phyloP scores from a whole-genome alignment of 2,113 vertebrate genomes.

The Corynorhinus townsendii region DNA sequence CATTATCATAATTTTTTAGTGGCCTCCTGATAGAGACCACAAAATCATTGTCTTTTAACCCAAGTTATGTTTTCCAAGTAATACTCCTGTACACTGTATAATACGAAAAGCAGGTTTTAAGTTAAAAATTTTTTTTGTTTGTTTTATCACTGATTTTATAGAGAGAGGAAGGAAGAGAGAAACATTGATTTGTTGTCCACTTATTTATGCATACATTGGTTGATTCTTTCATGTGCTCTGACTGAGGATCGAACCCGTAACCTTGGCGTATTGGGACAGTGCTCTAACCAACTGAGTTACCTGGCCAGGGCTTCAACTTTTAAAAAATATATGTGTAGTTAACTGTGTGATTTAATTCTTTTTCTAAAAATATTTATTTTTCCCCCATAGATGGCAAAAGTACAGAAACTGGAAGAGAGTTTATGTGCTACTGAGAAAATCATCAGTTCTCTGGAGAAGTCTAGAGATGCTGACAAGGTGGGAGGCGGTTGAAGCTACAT shows the following conservation, averaged over 20 bases:
- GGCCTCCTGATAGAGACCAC: background rate
- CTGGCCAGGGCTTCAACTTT: background rate
- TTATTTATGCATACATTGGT: background rate
- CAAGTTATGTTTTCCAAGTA: background rate
- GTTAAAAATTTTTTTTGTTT: background rate
- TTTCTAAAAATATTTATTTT: constrained; percentile 6
- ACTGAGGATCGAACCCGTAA: background rate
- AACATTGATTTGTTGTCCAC: too few species aligned
- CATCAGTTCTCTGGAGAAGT: constrained; percentile 85
- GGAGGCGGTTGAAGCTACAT: background rate
- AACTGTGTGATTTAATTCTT: constrained; percentile 18
- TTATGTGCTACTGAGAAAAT: constrained; percentile 78
- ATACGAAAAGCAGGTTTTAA: background rate
- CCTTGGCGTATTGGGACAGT: background rate
- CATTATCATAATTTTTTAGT: background rate
- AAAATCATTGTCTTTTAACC: background rate
- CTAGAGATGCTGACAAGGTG: constrained; percentile 90
- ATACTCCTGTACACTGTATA: background rate
- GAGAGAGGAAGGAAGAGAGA: too few species aligned
- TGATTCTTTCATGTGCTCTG: background rate
- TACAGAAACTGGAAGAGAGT: constrained; percentile 82
- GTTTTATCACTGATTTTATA: too few species aligned
- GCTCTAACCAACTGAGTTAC: background rate
- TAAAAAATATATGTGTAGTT: background rate
- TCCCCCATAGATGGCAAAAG: constrained; percentile 73